Percentiles rank a stretch among this genome's conserved stretches.
These are phyloP conservation scores for Mythimna impura DNA, from an alignment of 2,888 invertebrate genomes.

Conservation along the genomic window DNA sequence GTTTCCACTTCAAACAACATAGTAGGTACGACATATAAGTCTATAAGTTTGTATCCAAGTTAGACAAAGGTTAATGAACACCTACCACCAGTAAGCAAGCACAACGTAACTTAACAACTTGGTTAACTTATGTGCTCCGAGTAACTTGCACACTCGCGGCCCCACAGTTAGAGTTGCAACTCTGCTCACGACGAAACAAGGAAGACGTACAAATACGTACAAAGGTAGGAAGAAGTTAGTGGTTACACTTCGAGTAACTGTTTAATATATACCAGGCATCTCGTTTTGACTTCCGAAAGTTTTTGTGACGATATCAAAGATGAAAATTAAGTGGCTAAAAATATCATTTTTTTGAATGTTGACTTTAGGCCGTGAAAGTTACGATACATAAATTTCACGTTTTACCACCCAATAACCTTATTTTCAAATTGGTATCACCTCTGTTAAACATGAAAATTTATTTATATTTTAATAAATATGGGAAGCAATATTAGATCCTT, in stretches of 20 bases:
- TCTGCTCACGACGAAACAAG: slow-evolving; percentile 12
- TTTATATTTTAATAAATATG: neutral
- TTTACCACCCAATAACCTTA: too few species aligned
- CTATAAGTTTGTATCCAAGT: slow-evolving; percentile 3
- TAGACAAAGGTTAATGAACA: slow-evolving; percentile 34
- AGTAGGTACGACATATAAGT: neutral
- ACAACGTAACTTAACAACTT: slow-evolving; percentile 33
- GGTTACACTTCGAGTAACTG: neutral
- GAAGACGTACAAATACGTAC: slow-evolving; percentile 4
- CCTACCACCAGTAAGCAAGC: slow-evolving; percentile 19
- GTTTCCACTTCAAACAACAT: neutral
- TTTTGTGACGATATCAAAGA: neutral
- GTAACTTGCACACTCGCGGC: slow-evolving; percentile 16
- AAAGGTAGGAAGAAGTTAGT: slow-evolving; percentile 11
- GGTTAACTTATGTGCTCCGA: slow-evolving; percentile 24
- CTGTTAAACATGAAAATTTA: neutral
- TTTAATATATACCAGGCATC: too few species aligned
- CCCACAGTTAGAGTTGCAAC: slow-evolving; percentile 6
- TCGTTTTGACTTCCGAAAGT: neutral
- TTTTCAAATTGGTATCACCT: neutral
- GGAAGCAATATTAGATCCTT: neutral
- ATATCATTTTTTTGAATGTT: too few species aligned
- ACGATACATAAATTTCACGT: too few species aligned
- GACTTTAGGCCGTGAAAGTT: too few species aligned
- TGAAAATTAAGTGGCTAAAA: too few species aligned